Evolutionary conservation across 2,797 vertebrate species (phyloP).

Genomic region (Carapus acus): DNA sequence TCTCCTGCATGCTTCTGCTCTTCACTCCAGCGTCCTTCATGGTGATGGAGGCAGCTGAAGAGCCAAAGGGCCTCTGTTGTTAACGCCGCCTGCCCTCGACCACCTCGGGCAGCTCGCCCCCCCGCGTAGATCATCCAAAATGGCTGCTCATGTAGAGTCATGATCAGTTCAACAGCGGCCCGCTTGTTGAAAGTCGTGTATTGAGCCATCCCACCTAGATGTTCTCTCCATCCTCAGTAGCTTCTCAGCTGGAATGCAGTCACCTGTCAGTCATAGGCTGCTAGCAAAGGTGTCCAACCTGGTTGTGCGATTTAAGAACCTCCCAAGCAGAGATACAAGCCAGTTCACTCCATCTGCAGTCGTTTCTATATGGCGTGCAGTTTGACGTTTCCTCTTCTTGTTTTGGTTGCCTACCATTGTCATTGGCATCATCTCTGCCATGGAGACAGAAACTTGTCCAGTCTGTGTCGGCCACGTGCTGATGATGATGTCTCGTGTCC

Average conservation of each 20-base stretch:
- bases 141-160: conserved; percentile 61
- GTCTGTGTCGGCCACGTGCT: conserved; percentile 28
- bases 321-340: conserved; percentile 19
- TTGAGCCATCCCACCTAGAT: conserved; percentile 60
- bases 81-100: conserved; percentile 46
- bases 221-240: conserved; percentile 57
- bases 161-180: conserved; percentile 52
- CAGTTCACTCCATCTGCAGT: conserved; percentile 1
- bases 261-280: conserved; percentile 62
- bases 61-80: conserved; percentile 58
- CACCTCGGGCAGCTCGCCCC: conserved; percentile 31
- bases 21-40: conserved; percentile 54
- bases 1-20: conserved; percentile 65
- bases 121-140: conserved; percentile 55
- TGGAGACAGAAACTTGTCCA: conserved; percentile 13
- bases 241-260: conserved; percentile 60
- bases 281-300: conserved; percentile 11
- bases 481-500: conserved; percentile 45
- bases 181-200: conserved; percentile 58
- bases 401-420: conserved; percentile 63
- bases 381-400: conserved; percentile 15
- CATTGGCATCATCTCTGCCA: conserved; percentile 34
- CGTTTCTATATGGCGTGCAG: no score
- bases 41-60: conserved; percentile 59
- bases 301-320: neutral